Evolutionary conservation across 2,888 invertebrate genomes (phyloP).

Genomic region (Agriotes lineatus): DNA sequence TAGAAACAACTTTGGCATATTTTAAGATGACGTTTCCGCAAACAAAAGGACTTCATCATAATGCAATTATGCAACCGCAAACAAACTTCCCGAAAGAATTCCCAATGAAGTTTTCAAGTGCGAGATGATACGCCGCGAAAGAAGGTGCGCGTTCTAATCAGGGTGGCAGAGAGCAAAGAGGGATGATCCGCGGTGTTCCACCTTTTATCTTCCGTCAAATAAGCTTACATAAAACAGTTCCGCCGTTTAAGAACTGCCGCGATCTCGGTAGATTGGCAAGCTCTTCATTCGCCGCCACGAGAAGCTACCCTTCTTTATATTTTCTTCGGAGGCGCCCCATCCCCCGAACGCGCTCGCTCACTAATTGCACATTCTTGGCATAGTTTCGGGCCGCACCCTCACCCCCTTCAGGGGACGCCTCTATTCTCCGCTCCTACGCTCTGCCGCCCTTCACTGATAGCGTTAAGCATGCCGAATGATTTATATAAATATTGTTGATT

Average conservation of each 20-base stretch:
- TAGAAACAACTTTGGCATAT: too few species aligned
- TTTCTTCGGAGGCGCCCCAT: conserved; percentile 70
- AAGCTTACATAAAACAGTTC: conserved; percentile 44
- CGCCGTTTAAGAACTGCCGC: conserved; percentile 50
- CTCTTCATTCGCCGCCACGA: conserved; percentile 58
- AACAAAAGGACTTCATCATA: too few species aligned
- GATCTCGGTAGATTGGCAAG: conserved; percentile 54
- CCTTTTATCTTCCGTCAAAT: conserved; percentile 40
- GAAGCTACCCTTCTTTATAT: conserved; percentile 77
- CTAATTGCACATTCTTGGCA: conserved; percentile 98
- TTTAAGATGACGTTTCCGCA: too few species aligned
- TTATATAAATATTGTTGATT: conserved; percentile 44
- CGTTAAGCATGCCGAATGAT: conserved; percentile 44
- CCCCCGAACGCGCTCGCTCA: conserved; percentile 74
- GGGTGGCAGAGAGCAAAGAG: conserved; percentile 8
- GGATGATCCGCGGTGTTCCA: conserved; percentile 32
- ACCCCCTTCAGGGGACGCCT: conserved; percentile 59
- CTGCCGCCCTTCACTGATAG: conserved; percentile 42
- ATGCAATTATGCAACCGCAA: background rate
- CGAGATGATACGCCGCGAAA: background rate
- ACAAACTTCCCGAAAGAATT: background rate
- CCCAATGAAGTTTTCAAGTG: background rate
- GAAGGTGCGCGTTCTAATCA: conserved; percentile 13
- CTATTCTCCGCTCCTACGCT: conserved; percentile 43
- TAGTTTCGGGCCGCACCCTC: conserved; percentile 86